Percentiles rank a stretch among this genome's conserved stretches.
phyloP scores from a whole-genome alignment of 2,797 vertebrate species.

The Chelon labrosus region DNA sequence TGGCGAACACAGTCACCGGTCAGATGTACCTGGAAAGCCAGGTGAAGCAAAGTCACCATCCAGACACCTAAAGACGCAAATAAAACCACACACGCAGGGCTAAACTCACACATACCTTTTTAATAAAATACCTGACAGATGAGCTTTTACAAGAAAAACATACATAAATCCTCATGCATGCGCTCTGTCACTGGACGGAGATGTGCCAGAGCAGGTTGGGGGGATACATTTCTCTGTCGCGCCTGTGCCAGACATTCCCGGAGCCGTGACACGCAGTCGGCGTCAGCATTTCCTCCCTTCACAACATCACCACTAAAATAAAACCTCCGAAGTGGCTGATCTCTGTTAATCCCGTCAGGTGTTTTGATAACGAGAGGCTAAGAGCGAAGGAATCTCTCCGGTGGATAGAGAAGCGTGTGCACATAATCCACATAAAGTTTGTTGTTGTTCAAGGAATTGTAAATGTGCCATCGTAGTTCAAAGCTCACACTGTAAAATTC shows the following conservation, averaged over 20 bases:
- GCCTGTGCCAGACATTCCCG: slow-evolving; percentile 36
- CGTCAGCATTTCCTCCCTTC: background rate
- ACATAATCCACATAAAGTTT: background rate
- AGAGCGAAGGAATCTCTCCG: slow-evolving; percentile 19
- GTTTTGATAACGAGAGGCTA: slow-evolving; percentile 33
- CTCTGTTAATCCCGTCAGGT: slow-evolving; percentile 9
- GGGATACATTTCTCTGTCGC: slow-evolving; percentile 1
- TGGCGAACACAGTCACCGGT: slow-evolving; percentile 93
- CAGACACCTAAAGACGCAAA: background rate
- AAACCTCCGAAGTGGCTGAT: slow-evolving; percentile 5
- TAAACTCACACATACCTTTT: background rate
- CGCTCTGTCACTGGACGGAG: background rate
- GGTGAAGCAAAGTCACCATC: slow-evolving; percentile 75
- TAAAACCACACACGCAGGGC: background rate
- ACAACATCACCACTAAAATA: slow-evolving; percentile 25
- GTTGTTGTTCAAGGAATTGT: background rate
- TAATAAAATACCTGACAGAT: background rate
- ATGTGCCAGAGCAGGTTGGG: slow-evolving; percentile 34
- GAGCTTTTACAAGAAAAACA: background rate
- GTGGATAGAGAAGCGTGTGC: background rate
- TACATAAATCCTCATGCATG: background rate
- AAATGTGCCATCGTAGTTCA: background rate
- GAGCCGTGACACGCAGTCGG: background rate
- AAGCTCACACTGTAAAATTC: background rate
- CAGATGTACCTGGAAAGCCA: slow-evolving; percentile 98